Conservation (phyloP, 2,113 vertebrate genomes). For the Suricata suricatta region DNA sequence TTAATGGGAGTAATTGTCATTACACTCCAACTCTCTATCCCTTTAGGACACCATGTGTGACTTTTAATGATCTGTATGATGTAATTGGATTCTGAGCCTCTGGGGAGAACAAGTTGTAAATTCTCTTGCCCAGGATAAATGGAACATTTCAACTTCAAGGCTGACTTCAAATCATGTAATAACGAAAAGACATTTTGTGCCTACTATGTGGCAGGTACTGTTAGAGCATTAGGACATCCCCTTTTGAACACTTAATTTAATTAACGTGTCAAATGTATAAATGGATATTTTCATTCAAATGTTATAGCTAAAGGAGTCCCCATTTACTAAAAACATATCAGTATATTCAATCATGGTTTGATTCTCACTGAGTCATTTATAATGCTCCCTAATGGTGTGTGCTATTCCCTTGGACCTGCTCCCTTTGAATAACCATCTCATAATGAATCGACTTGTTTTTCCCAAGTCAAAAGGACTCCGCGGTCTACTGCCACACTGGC, state of each 20-base stretch:
- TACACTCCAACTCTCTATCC: neutral
- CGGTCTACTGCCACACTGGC: too few relatives aligned
- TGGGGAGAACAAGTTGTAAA: constrained; percentile 31
- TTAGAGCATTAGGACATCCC: neutral
- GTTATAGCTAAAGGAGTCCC: neutral
- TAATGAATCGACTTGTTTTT: neutral
- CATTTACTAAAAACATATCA: neutral
- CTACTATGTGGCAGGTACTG: neutral
- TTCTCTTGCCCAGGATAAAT: neutral
- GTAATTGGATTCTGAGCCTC: constrained; percentile 55
- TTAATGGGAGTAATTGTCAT: constrained; percentile 45
- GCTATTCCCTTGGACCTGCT: neutral
- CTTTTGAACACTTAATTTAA: neutral
- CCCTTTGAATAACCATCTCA: neutral
- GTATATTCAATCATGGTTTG: neutral
- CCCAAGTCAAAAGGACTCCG: neutral
- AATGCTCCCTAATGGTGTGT: neutral
- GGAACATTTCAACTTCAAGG: neutral
- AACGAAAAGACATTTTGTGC: neutral
- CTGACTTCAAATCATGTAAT: constrained; percentile 30
- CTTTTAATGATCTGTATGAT: constrained; percentile 57
- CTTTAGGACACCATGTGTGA: constrained; percentile 48
- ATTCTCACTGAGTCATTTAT: neutral
- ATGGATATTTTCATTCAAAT: neutral
- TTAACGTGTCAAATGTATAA: neutral